Evolutionary conservation across 2,888 invertebrate species (phyloP).

Genomic region (Torymus tubicola): DNA sequence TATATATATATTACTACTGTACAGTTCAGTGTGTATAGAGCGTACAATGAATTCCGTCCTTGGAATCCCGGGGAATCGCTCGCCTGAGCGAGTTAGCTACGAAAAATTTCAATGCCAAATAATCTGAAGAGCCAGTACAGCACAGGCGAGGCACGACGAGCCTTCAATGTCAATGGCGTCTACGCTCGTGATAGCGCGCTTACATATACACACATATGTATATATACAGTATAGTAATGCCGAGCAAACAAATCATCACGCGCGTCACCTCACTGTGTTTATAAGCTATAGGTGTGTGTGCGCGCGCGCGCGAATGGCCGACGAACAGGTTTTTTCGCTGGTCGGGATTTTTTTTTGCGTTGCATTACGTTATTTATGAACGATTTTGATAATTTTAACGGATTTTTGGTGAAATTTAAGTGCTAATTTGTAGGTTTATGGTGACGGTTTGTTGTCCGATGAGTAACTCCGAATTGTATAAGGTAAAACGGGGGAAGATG

Average conservation of each 20-base stretch:
- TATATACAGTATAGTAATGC: no score
- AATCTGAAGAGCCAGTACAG: constrained; percentile 22
- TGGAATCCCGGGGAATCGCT: constrained; percentile 32
- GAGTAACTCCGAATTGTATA: not conserved
- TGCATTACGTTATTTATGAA: not conserved
- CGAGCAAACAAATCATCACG: constrained; percentile 39
- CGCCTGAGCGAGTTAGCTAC: constrained; percentile 35
- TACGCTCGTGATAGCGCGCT: not conserved
- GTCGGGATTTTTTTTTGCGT: not conserved
- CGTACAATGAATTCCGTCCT: constrained; percentile 52
- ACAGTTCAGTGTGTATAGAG: not conserved
- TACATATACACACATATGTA: no score
- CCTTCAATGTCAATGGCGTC: constrained; percentile 57
- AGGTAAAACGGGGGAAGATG: no score
- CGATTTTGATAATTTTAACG: not conserved
- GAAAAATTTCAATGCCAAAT: constrained; percentile 56
- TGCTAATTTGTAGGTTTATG: not conserved
- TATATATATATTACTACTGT: no score
- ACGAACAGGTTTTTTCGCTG: constrained; percentile 17
- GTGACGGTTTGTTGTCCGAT: not conserved
- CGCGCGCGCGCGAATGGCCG: not conserved
- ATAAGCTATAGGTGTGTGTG: not conserved
- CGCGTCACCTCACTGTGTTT: not conserved
- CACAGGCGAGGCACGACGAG: constrained; percentile 15
- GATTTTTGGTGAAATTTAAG: not conserved